These are phyloP conservation scores for Myxocyprinus asiaticus DNA, from an alignment of 2,113 vertebrate species.

Conservation along the genomic window DNA sequence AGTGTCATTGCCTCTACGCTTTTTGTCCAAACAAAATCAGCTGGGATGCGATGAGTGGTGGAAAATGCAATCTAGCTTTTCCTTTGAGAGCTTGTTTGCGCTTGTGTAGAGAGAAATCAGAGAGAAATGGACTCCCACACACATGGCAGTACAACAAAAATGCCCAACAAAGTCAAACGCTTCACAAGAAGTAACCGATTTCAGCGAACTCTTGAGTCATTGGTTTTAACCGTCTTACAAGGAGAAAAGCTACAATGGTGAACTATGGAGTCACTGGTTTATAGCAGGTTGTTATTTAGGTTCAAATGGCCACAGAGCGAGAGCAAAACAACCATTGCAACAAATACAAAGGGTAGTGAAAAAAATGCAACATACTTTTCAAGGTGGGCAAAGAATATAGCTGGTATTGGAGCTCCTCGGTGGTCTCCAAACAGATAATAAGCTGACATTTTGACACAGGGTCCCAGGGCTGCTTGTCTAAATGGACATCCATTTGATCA, in stretches of 20 bases:
- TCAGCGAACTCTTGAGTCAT: too few species aligned
- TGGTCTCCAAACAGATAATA: slow-evolving; percentile 53
- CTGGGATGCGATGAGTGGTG: neutral
- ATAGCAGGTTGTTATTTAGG: neutral
- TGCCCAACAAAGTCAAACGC: neutral
- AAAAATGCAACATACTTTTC: slow-evolving; percentile 32
- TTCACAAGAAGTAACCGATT: neutral
- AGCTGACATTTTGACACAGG: slow-evolving; percentile 59
- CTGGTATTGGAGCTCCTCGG: slow-evolving; percentile 36
- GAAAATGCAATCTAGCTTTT: neutral
- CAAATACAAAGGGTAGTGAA: neutral
- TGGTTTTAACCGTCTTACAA: neutral
- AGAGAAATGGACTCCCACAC: slow-evolving; percentile 2
- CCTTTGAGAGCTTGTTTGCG: slow-evolving; percentile 27
- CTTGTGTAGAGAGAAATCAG: neutral
- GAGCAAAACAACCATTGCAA: neutral
- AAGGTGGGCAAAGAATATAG: slow-evolving; percentile 43
- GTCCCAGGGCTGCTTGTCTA: slow-evolving; percentile 50
- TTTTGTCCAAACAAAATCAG: slow-evolving; percentile 42
- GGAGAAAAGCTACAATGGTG: neutral
- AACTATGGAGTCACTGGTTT: neutral
- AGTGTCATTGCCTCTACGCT: slow-evolving; percentile 16
- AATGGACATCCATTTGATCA: slow-evolving; percentile 55
- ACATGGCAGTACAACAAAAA: neutral
- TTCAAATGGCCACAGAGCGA: neutral